Evolutionary conservation across 2,797 vertebrate genomes (phyloP), one percentile per base, ranked within the genome.

Genomic region (Falco cherrug): DNA sequence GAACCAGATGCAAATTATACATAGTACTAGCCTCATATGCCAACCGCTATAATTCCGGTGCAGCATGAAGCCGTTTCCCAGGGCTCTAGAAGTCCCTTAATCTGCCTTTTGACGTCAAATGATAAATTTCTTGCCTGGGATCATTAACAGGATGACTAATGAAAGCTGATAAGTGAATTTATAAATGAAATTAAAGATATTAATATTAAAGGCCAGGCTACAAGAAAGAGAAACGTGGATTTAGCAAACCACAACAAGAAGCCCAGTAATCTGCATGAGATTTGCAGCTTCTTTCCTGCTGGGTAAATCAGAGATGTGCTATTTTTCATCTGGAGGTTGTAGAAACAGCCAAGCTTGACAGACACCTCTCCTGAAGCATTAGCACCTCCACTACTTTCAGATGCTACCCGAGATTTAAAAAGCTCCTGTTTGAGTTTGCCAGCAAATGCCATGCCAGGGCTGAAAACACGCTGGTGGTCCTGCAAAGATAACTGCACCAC

Each of bases 181-280:
- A 97, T 95, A 95, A 95, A 95, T 89, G 82, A 95, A 93, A 94
- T 95, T 90, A 91, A 80, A 91, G 83, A 81, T 67, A 92, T 76
- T 77, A 91, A 91, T 87, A 87, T 93, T 96, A 94, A 94, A 95
- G 89, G 63, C 91, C 48, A 73, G 22, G 89, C 76, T 76, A 87
- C 64, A 60, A 82, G 61, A n/a, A 69, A 77, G 78, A 88, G 87
- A 70, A 82, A 43, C 16, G 61, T 83, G 84, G 83, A 74, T 87
- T 94, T 96, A 90, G 91, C 45, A 87, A 90, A 91, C 69, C 89
- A 91, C 91, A 81, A 92, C 79, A 93, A 88, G 43, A 28, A 84
- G 47, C 1, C 0, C 2, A 2, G 61, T 54, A 71, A 95, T 87
- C 87, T 85, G 76, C n/a, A 28, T 26, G 84, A 75, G 87, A 93